Evolutionary conservation across 2,797 vertebrate genomes (phyloP).

Genomic region (Kryptopterus vitreolus): DNA sequence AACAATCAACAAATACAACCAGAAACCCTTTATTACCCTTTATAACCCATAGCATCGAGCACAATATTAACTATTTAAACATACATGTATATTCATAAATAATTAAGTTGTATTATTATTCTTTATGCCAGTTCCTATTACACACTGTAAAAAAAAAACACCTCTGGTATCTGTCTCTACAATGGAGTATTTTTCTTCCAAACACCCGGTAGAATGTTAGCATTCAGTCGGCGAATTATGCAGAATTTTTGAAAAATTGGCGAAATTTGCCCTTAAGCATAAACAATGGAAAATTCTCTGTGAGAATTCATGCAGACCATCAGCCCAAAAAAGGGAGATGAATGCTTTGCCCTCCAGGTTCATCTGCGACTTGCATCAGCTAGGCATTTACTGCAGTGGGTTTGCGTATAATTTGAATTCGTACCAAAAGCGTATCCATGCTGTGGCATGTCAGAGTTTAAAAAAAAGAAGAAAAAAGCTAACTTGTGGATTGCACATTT

Average conservation of each 20-base stretch:
- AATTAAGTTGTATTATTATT: no score
- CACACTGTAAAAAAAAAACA: not conserved
- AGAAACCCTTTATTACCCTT: no score
- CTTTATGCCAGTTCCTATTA: not conserved
- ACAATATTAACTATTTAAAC: no score
- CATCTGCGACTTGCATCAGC: not conserved
- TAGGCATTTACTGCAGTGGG: not conserved
- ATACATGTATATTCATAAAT: no score
- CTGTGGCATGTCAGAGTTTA: not conserved
- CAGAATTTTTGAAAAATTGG: not conserved
- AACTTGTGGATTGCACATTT: not conserved
- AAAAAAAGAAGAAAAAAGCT: not conserved
- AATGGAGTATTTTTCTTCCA: not conserved
- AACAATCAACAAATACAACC: no score
- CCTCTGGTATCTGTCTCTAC: not conserved
- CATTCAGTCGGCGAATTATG: not conserved
- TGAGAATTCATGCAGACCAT: not conserved
- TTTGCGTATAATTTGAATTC: not conserved
- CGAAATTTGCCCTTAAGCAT: not conserved
- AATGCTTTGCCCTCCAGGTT: not conserved
- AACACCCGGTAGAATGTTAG: not conserved
- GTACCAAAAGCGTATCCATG: not conserved
- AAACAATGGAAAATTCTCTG: not conserved
- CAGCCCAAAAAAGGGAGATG: not conserved
- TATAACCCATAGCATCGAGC: no score